Evolutionary conservation across 2,888 invertebrate genomes (phyloP).

Genomic region (Brachyopa scutellaris): DNA sequence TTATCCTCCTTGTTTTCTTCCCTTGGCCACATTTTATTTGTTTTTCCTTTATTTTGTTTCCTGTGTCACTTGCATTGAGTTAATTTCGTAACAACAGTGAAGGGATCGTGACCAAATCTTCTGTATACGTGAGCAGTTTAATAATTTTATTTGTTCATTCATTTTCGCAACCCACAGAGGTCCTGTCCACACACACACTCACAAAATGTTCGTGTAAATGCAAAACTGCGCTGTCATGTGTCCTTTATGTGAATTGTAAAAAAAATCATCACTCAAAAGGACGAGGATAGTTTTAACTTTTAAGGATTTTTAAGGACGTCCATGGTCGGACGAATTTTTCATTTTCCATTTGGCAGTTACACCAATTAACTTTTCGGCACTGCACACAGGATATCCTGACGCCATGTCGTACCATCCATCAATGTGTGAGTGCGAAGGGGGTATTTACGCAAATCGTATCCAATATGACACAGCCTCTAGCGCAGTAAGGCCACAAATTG

Average conservation of each 20-base stretch:
- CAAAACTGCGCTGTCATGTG: background rate
- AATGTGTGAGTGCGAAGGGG: background rate
- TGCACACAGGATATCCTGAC: slow-evolving; percentile 29
- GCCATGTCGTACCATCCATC: slow-evolving; percentile 17
- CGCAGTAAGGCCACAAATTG: background rate
- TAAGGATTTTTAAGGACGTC: background rate
- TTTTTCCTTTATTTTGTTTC: background rate
- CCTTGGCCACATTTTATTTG: background rate
- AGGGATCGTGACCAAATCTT: slow-evolving; percentile 74
- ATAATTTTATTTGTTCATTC: slow-evolving; percentile 45
- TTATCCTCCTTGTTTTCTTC: slow-evolving; percentile 1
- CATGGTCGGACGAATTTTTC: background rate
- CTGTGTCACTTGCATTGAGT: slow-evolving; percentile 66
- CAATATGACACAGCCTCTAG: background rate
- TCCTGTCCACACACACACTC: background rate
- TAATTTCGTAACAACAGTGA: slow-evolving; percentile 74
- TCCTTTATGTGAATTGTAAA: too few species aligned
- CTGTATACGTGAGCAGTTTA: slow-evolving; percentile 66
- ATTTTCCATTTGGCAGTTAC: background rate
- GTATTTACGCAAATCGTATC: background rate
- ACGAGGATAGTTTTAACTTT: background rate
- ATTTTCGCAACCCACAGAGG: too few species aligned
- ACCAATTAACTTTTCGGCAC: slow-evolving; percentile 22
- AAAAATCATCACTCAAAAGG: background rate
- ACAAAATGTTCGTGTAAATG: slow-evolving; percentile 3